These are phyloP conservation scores for Thamnophis sirtalis DNA, from an alignment of 2,113 vertebrate species.

Conservation along the genomic window DNA sequence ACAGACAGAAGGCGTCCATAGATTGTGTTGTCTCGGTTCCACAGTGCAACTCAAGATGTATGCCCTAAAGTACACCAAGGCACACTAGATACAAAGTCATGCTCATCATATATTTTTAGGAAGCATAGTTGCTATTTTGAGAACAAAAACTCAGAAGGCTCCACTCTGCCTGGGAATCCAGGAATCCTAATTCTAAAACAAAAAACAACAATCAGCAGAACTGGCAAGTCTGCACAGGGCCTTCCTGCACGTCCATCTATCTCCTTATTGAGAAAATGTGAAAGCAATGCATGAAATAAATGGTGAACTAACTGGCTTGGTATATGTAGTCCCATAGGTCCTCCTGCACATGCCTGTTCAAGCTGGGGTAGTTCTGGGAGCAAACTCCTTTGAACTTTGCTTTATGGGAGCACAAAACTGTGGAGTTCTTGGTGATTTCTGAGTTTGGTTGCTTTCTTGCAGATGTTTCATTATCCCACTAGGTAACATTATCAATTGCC, in stretches of 20 bases:
- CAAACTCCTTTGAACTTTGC: background rate
- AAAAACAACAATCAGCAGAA: background rate
- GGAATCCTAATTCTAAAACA: background rate
- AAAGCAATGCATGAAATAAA: background rate
- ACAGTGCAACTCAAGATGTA: conserved; percentile 18
- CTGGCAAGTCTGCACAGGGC: background rate
- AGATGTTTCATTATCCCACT: background rate
- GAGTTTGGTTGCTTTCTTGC: background rate
- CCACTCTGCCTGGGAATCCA: background rate
- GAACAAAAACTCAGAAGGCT: background rate
- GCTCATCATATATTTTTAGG: background rate
- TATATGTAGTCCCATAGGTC: background rate
- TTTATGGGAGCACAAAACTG: background rate
- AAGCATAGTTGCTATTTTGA: background rate
- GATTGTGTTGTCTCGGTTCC: conserved; percentile 21
- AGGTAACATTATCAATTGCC: background rate
- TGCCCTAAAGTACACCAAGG: conserved; percentile 11
- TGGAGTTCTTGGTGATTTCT: background rate
- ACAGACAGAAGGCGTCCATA: conserved; percentile 10
- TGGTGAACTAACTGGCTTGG: background rate
- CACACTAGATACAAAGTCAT: background rate
- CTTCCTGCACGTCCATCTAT: background rate
- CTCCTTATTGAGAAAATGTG: background rate
- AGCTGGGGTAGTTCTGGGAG: background rate
- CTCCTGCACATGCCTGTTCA: background rate